phyloP scores from a whole-genome alignment of 2,888 invertebrate genomes.

The Lasioglossum calceatum region DNA sequence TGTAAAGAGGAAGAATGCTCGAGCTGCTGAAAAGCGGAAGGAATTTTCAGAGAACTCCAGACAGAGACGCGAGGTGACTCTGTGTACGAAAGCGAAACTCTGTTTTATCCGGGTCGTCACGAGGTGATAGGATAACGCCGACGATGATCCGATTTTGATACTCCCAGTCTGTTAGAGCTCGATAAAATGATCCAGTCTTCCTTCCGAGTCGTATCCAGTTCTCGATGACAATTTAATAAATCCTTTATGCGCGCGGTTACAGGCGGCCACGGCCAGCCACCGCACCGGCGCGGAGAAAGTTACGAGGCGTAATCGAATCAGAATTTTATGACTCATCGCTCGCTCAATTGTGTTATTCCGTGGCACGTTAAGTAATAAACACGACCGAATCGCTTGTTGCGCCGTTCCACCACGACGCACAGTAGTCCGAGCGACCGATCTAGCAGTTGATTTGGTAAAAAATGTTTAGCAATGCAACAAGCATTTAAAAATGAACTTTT shows the following conservation, averaged over 20 bases:
- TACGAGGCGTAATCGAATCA: conserved; percentile 57
- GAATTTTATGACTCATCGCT: conserved; percentile 60
- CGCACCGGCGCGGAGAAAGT: conserved; percentile 41
- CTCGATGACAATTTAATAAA: conserved; percentile 52
- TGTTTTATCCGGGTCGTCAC: not conserved
- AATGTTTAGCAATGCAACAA: no score
- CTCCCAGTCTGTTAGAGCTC: not conserved
- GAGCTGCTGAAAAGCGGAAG: not conserved
- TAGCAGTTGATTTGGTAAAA: no score
- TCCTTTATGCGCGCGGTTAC: conserved; percentile 44
- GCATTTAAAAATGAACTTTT: no score
- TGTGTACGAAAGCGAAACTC: not conserved
- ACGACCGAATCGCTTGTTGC: conserved; percentile 28
- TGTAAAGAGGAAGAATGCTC: not conserved
- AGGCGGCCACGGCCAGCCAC: conserved; percentile 19
- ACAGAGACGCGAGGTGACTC: not conserved
- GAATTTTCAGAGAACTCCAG: not conserved
- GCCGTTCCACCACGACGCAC: not conserved
- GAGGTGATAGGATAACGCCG: not conserved
- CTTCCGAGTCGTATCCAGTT: not conserved
- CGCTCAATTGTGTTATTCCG: conserved; percentile 42
- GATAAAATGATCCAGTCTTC: conserved; percentile 26
- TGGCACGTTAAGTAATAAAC: conserved; percentile 50
- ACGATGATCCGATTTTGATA: conserved; percentile 40
- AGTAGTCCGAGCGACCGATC: no score